Evolutionary conservation across 2,113 vertebrate species (phyloP), one percentile per base, ranked within the genome.

Genomic region (Tylochromis polylepis): DNA sequence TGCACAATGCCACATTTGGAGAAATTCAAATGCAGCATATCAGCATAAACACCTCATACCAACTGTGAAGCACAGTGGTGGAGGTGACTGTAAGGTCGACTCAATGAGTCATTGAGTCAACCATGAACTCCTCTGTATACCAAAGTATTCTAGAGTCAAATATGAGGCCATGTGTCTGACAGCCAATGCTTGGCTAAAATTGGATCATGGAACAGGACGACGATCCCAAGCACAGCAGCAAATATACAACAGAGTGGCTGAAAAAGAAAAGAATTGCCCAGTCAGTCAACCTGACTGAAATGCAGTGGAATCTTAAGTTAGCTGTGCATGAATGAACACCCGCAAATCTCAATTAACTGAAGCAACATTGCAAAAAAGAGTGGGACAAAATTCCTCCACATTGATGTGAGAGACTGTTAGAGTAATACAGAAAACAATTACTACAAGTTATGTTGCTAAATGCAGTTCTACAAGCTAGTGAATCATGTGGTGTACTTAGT

Each of bases 171-270:
- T 72, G 22, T 72, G 67, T 72, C 22, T 72, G 22, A 49, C 41
- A 72, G 22, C 67, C 29, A 49, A 72, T 29, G 67, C 38, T 49
- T 72, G 22, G 41, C 22, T 43, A 6, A 1, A 49, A 49, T 6
- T 72, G 9, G 15, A 9, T 9, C 1, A 3, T 29, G 22, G 5
- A 29, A 49, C 9, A 72, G 67, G 41, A 27, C 2, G 0, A 14
- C 2, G 0, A 65, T 65, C 34, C 60, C 60, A 65, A 65, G 60
- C 60, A 65, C 20, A 65, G 60, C 36, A 38, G 36, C 60, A 38
- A 65, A 65, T 38, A 65, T 65, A 65, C 34, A 65, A 1, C 18
- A 62, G 31, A 62, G 31, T 4, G 59, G 59, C 59, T 62, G 34
- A n/a, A 65, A 65, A 65, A 65, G 60, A 57, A 24, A 65, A 65